A percentile compares a stretch with the other conserved stretches of the same genome.
Evolutionary conservation across 2,113 vertebrate genomes (phyloP).

Genomic region (Tringa solitaria): DNA sequence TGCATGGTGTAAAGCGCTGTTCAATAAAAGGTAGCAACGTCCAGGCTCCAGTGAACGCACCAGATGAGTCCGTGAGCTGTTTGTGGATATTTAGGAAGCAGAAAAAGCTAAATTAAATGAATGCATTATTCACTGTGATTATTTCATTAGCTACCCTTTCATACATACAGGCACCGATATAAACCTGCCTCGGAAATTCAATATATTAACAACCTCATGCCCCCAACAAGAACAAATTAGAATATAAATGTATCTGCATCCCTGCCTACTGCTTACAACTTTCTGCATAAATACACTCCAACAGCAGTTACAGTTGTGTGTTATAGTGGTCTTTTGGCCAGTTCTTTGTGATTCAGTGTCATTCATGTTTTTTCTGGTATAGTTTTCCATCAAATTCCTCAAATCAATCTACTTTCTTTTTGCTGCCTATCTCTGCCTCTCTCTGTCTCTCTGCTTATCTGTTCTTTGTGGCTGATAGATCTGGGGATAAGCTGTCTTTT

Average conservation of each 20-base stretch:
- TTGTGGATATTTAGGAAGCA: slow-evolving; percentile 2
- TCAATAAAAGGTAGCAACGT: background rate
- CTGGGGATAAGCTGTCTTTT: slow-evolving; percentile 14
- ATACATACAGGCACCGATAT: background rate
- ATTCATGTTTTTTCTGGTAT: slow-evolving; percentile 55
- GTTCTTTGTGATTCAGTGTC: slow-evolving; percentile 55
- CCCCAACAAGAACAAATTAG: background rate
- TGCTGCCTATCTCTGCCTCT: slow-evolving; percentile 60
- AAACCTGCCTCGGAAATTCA: background rate
- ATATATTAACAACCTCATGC: background rate
- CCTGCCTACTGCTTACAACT: background rate
- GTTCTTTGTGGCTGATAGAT: slow-evolving; percentile 42
- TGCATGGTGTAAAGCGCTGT: background rate
- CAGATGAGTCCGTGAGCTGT: background rate
- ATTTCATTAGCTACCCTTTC: slow-evolving; percentile 28
- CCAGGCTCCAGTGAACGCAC: background rate
- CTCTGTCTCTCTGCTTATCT: slow-evolving; percentile 60
- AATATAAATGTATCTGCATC: background rate
- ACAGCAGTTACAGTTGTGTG: slow-evolving; percentile 42
- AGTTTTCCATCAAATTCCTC: slow-evolving; percentile 57
- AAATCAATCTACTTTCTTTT: slow-evolving; percentile 55
- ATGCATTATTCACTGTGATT: background rate
- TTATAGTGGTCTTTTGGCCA: slow-evolving; percentile 24
- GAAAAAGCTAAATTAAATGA: background rate
- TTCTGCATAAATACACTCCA: background rate